Percentiles rank a stretch among this genome's conserved stretches.
Evolutionary conservation across 2,113 vertebrate genomes (phyloP).

Genomic region (Pedionomus torquatus): DNA sequence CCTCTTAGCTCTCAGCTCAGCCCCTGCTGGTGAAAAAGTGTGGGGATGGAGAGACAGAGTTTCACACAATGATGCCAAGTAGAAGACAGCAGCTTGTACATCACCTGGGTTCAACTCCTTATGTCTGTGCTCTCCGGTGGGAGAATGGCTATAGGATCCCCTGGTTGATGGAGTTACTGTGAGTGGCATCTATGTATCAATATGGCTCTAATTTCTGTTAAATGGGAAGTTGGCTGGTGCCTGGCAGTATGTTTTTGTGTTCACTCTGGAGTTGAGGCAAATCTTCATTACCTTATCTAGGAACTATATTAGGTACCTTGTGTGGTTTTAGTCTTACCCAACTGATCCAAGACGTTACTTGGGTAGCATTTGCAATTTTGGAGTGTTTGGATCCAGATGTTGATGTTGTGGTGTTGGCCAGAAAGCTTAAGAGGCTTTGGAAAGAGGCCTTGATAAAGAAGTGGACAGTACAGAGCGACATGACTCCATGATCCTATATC

Average conservation of each 20-base stretch:
- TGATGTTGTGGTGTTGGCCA: background rate
- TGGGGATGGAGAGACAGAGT: background rate
- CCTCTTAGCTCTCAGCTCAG: background rate
- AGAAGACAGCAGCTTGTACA: background rate
- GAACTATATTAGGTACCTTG: background rate
- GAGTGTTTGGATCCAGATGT: background rate
- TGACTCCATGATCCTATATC: background rate
- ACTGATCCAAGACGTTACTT: background rate
- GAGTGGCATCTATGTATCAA: background rate
- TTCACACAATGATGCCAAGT: background rate
- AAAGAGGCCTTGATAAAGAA: background rate
- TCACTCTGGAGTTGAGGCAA: background rate
- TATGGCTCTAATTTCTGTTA: background rate
- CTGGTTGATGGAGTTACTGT: background rate
- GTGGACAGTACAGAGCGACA: background rate
- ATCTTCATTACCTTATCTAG: background rate
- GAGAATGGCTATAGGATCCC: background rate
- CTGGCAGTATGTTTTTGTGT: rapidly evolving
- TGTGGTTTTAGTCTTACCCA: background rate
- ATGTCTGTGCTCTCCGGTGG: background rate
- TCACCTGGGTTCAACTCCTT: background rate
- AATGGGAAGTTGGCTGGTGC: background rate
- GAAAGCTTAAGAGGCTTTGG: background rate
- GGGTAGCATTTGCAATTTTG: background rate
- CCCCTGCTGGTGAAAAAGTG: background rate